Evolutionary conservation across 1,140 invertebrate genomes (phyloP), one percentile per base, ranked within the genome.

Genomic region (Drosophila bocqueti): DNA sequence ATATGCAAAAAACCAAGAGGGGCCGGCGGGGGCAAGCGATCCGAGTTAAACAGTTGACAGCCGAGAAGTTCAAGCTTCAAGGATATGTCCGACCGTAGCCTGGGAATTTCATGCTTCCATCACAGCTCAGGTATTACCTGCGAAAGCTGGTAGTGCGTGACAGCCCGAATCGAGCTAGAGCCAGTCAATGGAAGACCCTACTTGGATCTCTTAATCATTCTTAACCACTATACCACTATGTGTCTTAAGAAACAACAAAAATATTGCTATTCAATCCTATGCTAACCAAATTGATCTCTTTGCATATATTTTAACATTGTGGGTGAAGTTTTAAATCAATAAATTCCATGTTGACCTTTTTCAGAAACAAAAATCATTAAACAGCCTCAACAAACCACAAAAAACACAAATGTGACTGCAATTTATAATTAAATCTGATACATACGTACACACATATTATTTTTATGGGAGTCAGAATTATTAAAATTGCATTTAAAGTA

Each of bases 11-110:
- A 81, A 40, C 58, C 52, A 29, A 60, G 40, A 13, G 61, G 47
- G 60, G 50, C n/a, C 24, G 50, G 47, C 31, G 42, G 38, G 47
- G 57, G 55, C 57, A 45, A 63, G 60, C 61, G 36, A 46, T 31
- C 47, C 74, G 83, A 87, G 84, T 87, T 87, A 87, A 89, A 87
- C 87, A 74, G 84, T 87, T 84, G 84, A 87, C 84, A 87, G 84
- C 83, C 74, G 77, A 87, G 84, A 87, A 87, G 89, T 87, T 85
- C 81, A 84, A 78, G 81, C 84, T 87, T 89, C 84, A 89, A 89
- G 84, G 84, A 87, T 87, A 68, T 80, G 78, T 71, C 64, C 77
- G 75, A 57, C 34, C 57, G 69, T 60, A 78, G 63, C 73, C 71
- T 89, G 84, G 84, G 77, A 89, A 81, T 74, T 60, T 66, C 31